phyloP scores from a whole-genome alignment of 2,888 invertebrate species.

The Thalpophila matura region DNA sequence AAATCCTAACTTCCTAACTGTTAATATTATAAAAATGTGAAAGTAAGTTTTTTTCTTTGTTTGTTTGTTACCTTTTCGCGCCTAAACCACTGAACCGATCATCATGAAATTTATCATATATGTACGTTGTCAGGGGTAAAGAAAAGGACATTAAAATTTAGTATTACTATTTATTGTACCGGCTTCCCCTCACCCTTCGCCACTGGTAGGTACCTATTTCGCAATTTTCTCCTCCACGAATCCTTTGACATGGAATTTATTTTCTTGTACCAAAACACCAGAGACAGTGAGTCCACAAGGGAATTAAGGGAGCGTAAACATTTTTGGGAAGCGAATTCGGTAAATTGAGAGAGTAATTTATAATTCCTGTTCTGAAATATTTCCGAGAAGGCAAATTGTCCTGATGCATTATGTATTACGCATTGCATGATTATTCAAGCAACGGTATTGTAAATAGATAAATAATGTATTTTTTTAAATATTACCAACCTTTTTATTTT shows the following conservation, averaged over 20 bases:
- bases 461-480: not conserved
- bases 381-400: conserved; percentile 7
- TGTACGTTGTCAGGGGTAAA: no score
- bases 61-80: no score
- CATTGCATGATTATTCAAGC: conserved; percentile 1
- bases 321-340: conserved; percentile 24
- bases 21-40: no score
- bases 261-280: conserved; percentile 8
- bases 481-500: not conserved
- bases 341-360: conserved; percentile 29
- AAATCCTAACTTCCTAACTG: no score
- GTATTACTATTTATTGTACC: no score
- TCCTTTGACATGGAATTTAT: conserved; percentile 16
- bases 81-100: no score
- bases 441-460: not conserved
- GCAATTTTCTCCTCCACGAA: conserved; percentile 2
- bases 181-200: no score
- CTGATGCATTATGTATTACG: conserved; percentile 24
- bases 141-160: no score
- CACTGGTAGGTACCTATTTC: not conserved
- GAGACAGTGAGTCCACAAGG: conserved; percentile 8
- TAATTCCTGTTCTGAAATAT: conserved; percentile 13
- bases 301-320: conserved; percentile 25
- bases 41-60: no score
- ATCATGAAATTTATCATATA: no score